These are phyloP conservation scores for Contarinia nasturtii DNA, from an alignment of 1,140 invertebrate species.

Conservation along the genomic window DNA sequence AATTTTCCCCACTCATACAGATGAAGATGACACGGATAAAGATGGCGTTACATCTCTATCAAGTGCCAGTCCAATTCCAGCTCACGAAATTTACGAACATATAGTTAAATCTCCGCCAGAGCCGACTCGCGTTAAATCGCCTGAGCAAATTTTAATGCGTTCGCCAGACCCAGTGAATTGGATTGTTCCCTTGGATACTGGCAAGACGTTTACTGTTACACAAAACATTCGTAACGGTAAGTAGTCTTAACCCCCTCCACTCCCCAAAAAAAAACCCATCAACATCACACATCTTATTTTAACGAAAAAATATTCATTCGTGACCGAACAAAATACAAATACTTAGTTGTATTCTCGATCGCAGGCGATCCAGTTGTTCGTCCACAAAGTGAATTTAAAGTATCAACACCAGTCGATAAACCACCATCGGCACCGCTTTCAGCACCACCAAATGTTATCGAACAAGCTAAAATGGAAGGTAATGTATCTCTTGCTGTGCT, in stretches of 20 bases:
- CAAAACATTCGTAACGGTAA: constrained; percentile 76
- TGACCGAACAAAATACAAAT: not conserved
- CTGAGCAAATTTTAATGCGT: constrained; percentile 77
- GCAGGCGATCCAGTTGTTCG: constrained; percentile 26
- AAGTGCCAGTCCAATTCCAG: constrained; percentile 22
- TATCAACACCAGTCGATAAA: constrained; percentile 39
- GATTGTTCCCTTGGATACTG: constrained; percentile 82
- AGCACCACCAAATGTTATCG: constrained; percentile 39
- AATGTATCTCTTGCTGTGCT: not conserved
- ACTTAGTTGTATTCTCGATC: not conserved
- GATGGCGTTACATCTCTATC: constrained; percentile 17
- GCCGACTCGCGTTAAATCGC: constrained; percentile 78
- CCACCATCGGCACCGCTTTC: constrained; percentile 41
- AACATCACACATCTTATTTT: no score
- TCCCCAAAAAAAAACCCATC: no score
- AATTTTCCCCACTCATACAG: constrained; percentile 8
- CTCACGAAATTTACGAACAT: constrained; percentile 33
- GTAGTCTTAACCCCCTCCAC: constrained; percentile 6
- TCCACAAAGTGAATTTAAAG: constrained; percentile 50
- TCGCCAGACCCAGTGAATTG: constrained; percentile 84
- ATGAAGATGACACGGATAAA: constrained; percentile 19
- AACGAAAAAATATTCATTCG: no score
- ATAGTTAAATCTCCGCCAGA: constrained; percentile 78
- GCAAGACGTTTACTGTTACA: constrained; percentile 79
- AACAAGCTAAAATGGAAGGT: constrained; percentile 26